These are phyloP conservation scores for Catajapyx aquilonaris DNA, from an alignment of 1,140 invertebrate species.

Conservation along the genomic window DNA sequence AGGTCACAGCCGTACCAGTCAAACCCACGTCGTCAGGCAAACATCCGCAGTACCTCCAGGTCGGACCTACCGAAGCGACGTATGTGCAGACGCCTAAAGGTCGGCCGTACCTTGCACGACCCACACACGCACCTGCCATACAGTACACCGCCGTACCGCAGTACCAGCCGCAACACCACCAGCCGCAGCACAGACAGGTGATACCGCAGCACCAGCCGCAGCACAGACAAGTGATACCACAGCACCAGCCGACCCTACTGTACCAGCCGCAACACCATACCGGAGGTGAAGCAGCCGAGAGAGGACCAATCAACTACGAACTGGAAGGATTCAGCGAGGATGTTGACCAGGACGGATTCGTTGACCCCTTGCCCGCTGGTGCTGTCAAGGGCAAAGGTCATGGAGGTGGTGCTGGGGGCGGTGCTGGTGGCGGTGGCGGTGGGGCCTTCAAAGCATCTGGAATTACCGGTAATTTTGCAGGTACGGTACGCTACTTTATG, in stretches of 20 bases:
- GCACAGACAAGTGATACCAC: background rate
- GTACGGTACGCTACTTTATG: no score
- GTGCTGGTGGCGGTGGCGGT: no score
- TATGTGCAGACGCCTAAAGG: slow-evolving; percentile 18
- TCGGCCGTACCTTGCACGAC: slow-evolving; percentile 24
- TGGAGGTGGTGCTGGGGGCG: background rate
- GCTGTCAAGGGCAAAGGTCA: background rate
- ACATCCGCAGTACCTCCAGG: slow-evolving; percentile 23
- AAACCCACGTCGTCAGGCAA: background rate
- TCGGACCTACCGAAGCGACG: slow-evolving; percentile 18
- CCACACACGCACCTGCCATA: slow-evolving; percentile 20
- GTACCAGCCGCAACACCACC: slow-evolving; percentile 15
- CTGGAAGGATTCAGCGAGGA: slow-evolving; percentile 13
- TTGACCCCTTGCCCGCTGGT: slow-evolving; percentile 7
- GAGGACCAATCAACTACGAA: slow-evolving; percentile 5
- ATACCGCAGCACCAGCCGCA: background rate
- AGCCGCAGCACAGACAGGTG: slow-evolving; percentile 20
- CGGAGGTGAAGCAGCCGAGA: background rate
- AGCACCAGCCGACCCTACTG: background rate
- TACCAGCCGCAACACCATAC: background rate
- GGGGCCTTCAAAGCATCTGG: no score
- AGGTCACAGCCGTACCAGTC: background rate
- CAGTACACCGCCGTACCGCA: slow-evolving; percentile 22
- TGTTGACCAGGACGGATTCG: slow-evolving; percentile 11
- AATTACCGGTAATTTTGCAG: no score